Evolutionary conservation across 2,888 invertebrate species (phyloP), one percentile per base, ranked within the genome.

Genomic region (Ophion ellenae): DNA sequence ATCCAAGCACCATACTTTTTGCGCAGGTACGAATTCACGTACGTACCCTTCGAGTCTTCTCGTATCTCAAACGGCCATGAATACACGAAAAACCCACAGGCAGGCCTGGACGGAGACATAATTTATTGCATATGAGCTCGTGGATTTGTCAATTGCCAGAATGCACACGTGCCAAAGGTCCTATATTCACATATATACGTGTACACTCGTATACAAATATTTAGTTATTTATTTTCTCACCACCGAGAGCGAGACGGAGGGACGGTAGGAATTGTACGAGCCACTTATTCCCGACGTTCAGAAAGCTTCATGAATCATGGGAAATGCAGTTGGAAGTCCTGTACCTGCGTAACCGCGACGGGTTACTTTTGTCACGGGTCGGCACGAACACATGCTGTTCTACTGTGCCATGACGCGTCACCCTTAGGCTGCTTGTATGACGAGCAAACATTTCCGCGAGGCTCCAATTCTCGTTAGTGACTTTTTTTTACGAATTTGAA

Each of bases 51-150:
- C 70, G 64, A 81, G 57, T 36, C 79, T 74, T 80, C 87, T 86
- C 88, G 87, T 89, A 88, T 86, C 87, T 84, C 83, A 83, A 71
- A 47, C 71, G 84, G 86, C 88, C 89, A 90, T 91, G 92, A 91
- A 92, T 91, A 92, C 47, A 14, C 89, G 87, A 89, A 91, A 90
- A 91, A 90, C 87, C 87, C 87, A n/a, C 40, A 84, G 85, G 86
- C 87, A 89, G 87, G 88, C 88, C 90, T 86, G 36, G 83, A 76
- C 83, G 87, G 75, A 40, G 63, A 57, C 63, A 80, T 88, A 91
- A 93, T 93, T 93, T 93, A 93, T 93, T 93, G 93, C 93, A 93
- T 93, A 93, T 93, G 93, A 93, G 93, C 92, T 93, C 89, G 70
- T 87, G 89, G 91, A 92, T 93, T 93, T 93, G 93, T 93, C 93